Evolutionary conservation across 2,888 invertebrate species (phyloP).

Genomic region (Neocrepidodera transversa): DNA sequence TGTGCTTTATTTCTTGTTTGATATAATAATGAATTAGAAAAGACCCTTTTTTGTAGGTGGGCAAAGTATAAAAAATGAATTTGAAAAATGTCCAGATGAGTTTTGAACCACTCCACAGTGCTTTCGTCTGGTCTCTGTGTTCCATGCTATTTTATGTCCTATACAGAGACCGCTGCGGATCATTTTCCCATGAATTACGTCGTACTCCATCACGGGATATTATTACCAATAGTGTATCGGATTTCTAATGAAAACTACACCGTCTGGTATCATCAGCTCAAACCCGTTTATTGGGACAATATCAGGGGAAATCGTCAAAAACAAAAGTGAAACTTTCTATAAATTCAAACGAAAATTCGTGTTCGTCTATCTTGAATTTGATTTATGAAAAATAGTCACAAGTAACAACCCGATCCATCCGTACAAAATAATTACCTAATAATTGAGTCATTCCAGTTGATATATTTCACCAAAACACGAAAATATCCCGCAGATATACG

Average conservation of each 20-base stretch:
- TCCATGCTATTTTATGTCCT: background rate
- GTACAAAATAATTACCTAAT: conserved; percentile 23
- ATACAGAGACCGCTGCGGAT: background rate
- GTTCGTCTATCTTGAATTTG: background rate
- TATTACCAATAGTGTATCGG: background rate
- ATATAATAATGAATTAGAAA: too few relatives aligned
- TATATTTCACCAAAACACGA: conserved; percentile 16
- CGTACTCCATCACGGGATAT: background rate
- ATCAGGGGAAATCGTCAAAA: background rate
- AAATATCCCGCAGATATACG: conserved; percentile 13
- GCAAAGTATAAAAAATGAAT: too few relatives aligned
- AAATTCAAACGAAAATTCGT: background rate
- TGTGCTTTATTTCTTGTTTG: too few relatives aligned
- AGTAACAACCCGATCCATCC: conserved; percentile 6
- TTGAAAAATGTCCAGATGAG: too few relatives aligned
- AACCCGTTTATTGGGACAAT: background rate
- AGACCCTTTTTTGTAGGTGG: too few relatives aligned
- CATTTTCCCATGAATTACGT: background rate
- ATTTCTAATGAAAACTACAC: background rate
- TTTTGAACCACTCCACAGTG: background rate
- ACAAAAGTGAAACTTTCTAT: background rate
- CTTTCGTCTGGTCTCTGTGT: background rate
- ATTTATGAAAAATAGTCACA: conserved; percentile 16
- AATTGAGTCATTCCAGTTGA: conserved; percentile 20
- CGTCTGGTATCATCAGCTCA: background rate